A percentile compares a stretch with the other conserved stretches of the same genome.
phyloP scores from a whole-genome alignment of 92 coral and sea anemone species.

The Plumapathes pennacea region DNA sequence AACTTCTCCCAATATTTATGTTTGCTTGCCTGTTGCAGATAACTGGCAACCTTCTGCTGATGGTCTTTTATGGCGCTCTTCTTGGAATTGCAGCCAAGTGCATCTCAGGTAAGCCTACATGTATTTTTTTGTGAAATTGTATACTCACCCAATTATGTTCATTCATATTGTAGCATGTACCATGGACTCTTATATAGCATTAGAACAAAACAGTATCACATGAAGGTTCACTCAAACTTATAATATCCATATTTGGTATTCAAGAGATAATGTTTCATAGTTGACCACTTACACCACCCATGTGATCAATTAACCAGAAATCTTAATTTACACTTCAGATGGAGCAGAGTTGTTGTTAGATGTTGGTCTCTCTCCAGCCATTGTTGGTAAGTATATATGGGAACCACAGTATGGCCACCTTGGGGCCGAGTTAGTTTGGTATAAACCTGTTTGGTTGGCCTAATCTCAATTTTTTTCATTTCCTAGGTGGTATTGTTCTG shows the following conservation, averaged over 20 bases:
- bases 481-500: conserved; percentile 86
- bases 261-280: no score
- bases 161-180: no score
- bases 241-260: no score
- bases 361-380: conserved; percentile 80
- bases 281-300: no score
- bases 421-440: no score
- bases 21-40: no score
- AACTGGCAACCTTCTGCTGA: conserved; percentile 81
- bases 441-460: background rate
- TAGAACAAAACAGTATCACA: no score
- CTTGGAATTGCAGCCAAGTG: conserved; percentile 96
- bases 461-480: background rate
- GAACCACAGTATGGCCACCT: background rate
- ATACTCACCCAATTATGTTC: no score
- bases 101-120: conserved; percentile 67
- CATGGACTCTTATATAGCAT: no score
- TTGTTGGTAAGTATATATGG: conserved; percentile 66
- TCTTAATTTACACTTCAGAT: conserved; percentile 40
- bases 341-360: conserved; percentile 94
- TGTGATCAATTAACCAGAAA: no score
- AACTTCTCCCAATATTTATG: no score
- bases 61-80: conserved; percentile 91
- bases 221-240: no score
- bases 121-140: background rate